Base-by-base conservation (phyloP, 1,140 invertebrate genomes). In the Ceratitis capitata region DNA sequence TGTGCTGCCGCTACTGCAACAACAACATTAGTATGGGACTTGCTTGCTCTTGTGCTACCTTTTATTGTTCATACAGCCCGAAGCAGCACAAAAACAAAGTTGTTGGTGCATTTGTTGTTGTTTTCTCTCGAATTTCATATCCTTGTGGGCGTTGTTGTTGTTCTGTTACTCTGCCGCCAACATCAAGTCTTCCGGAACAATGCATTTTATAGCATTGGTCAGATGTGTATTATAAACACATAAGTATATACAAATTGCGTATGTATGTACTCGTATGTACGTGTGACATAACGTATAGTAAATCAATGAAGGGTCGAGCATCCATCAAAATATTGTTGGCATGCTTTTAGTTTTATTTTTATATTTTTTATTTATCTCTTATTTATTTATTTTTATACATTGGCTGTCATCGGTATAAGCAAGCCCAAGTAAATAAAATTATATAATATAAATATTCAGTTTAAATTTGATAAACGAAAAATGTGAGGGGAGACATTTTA, bases 151-250 rank as follows among this genome's bases (percentile, higher is more conserved):
- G 14, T 4, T 69, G 16, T 35, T 69, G 39, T n/a, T n/a, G 1
- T 32, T 1, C 29, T 35, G 61, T 16, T 69, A 32, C 29, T 39
- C 16, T 19, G n/a, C 14, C 14, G 5, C 14, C 61, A 69, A n/a
- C n/a, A n/a, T n/a, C n/a, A n/a, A n/a, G 14, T 69, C 61, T 69
- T 69, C 61, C 61, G 29, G 61, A 69, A 35, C 61, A 69, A 35
- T 69, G 61, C 61, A n/a, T 69, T 69, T 69, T 69, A 35, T 26
- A 61, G 26, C 58, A 26, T 29, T 29, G n/a, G 6, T 12, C 58
- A 29, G 23, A 32, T 14, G 23, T 7, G 58, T 2, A 39, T 29
- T 35, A 14, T 64, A 16, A 32, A 64, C 12, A 35, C 56, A 14
- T 29, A 35, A 14, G 14, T 12, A 12, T 14, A 35, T 0, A 51